Evolutionary conservation across 2,888 invertebrate genomes (phyloP).

Genomic region (Noctua fimbriata): DNA sequence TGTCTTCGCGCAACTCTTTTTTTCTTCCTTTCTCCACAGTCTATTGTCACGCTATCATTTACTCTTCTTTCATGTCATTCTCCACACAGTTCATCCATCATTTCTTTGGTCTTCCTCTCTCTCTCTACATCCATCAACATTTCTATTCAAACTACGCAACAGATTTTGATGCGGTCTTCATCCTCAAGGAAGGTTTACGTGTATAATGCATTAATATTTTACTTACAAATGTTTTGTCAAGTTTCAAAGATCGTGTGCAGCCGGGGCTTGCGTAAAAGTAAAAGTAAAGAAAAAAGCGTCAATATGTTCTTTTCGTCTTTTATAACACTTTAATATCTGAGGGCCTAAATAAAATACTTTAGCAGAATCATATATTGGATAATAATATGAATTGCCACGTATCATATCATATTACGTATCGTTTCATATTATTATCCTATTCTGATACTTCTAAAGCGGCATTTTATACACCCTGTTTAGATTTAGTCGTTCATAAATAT

Average conservation of each 20-base stretch:
- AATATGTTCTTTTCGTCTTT: constrained; percentile 1
- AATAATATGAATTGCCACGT: background rate
- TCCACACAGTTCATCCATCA: background rate
- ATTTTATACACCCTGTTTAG: background rate
- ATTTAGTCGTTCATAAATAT: constrained; percentile 38
- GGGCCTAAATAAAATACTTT: background rate
- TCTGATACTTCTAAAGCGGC: background rate
- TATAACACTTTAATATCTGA: background rate
- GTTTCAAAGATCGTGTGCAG: background rate
- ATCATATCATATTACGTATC: too few relatives aligned
- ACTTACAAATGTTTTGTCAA: background rate
- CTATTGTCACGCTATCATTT: background rate
- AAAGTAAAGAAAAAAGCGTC: background rate
- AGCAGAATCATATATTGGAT: background rate
- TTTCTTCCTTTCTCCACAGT: background rate
- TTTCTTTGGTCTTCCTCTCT: background rate
- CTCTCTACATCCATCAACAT: background rate
- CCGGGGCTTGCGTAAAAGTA: background rate
- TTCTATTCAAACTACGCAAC: background rate
- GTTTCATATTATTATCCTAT: too few relatives aligned
- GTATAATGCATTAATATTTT: background rate
- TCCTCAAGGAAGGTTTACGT: background rate
- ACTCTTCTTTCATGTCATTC: background rate
- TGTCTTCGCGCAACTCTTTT: background rate
- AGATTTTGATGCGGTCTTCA: background rate